Percentiles rank a stretch among this genome's conserved stretches.
phyloP scores from a whole-genome alignment of 2,888 invertebrate genomes.

The Troglohyphantes excavatus region DNA sequence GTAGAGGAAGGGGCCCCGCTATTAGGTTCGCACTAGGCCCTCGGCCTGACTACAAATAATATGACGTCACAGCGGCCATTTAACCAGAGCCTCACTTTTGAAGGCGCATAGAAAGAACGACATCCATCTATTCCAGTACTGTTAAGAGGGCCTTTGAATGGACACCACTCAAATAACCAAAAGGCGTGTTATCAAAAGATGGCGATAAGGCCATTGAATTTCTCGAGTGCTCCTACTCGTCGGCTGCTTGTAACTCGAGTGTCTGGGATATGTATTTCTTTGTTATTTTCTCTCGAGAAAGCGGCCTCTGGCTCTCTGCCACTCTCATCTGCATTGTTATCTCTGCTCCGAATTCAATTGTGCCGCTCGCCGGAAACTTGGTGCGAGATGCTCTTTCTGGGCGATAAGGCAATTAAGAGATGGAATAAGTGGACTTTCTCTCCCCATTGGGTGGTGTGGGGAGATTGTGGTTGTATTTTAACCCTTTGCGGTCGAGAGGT shows the following conservation, averaged over 20 bases:
- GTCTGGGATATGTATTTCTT: not conserved
- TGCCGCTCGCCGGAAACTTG: not conserved
- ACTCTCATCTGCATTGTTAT: not conserved
- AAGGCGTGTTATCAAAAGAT: not conserved
- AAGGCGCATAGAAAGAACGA: too few species aligned
- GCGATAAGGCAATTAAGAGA: not conserved
- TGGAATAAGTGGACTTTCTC: not conserved
- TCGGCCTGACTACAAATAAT: too few species aligned
- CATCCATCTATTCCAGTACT: too few species aligned
- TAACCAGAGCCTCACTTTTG: too few species aligned
- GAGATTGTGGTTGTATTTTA: not conserved
- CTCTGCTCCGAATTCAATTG: not conserved
- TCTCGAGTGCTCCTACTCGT: slow-evolving; percentile 4
- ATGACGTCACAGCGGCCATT: too few species aligned
- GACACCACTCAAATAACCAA: not conserved
- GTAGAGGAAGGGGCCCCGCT: too few species aligned
- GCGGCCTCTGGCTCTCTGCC: slow-evolving; percentile 19
- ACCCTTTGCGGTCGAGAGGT: too few species aligned
- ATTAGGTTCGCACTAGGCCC: too few species aligned
- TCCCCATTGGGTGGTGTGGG: not conserved
- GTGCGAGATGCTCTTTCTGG: not conserved
- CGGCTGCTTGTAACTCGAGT: slow-evolving; percentile 25
- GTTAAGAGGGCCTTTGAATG: too few species aligned
- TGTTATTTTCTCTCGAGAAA: not conserved
- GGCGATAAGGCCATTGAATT: slow-evolving; percentile 18